These are phyloP conservation scores for Drosophila arawakana DNA, from an alignment of 1,140 invertebrate species.

Conservation along the genomic window DNA sequence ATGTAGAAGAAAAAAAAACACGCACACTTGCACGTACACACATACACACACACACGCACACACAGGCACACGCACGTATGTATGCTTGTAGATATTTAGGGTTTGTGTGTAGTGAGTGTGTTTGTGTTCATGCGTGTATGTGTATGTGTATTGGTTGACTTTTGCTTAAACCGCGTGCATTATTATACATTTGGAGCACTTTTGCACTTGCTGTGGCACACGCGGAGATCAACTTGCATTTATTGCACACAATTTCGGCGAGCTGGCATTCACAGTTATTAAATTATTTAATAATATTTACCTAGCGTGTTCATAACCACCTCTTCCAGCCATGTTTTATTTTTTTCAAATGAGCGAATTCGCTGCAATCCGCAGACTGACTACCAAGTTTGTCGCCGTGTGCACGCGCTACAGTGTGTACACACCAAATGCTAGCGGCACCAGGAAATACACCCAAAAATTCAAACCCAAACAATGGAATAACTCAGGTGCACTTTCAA, in stretches of 20 bases:
- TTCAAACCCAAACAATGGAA: background rate
- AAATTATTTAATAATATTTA: slow-evolving; percentile 84
- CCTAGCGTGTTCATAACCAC: slow-evolving; percentile 84
- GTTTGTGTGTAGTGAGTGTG: slow-evolving; percentile 48
- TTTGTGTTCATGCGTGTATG: slow-evolving; percentile 37
- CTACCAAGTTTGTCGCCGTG: slow-evolving; percentile 55
- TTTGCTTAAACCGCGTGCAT: slow-evolving; percentile 79
- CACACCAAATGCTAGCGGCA: slow-evolving; percentile 48
- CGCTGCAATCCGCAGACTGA: slow-evolving; percentile 76
- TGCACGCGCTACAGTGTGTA: slow-evolving; percentile 59
- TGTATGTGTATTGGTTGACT: slow-evolving; percentile 66
- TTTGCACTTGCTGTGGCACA: slow-evolving; percentile 39
- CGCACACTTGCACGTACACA: slow-evolving; percentile 57
- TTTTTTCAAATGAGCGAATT: slow-evolving; percentile 84
- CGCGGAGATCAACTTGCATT: slow-evolving; percentile 32
- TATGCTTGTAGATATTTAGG: slow-evolving; percentile 47
- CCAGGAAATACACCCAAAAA: slow-evolving; percentile 32
- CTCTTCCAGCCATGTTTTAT: slow-evolving; percentile 85
- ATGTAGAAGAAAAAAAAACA: slow-evolving; percentile 66
- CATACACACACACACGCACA: slow-evolving; percentile 40
- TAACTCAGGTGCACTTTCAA: too few relatives aligned
- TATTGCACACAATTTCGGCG: slow-evolving; percentile 41
- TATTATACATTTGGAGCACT: slow-evolving; percentile 56
- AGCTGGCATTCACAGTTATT: slow-evolving; percentile 38
- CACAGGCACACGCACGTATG: slow-evolving; percentile 38